Base-by-base conservation (phyloP, 2,113 vertebrate genomes). In the Zapus hudsonius region DNA sequence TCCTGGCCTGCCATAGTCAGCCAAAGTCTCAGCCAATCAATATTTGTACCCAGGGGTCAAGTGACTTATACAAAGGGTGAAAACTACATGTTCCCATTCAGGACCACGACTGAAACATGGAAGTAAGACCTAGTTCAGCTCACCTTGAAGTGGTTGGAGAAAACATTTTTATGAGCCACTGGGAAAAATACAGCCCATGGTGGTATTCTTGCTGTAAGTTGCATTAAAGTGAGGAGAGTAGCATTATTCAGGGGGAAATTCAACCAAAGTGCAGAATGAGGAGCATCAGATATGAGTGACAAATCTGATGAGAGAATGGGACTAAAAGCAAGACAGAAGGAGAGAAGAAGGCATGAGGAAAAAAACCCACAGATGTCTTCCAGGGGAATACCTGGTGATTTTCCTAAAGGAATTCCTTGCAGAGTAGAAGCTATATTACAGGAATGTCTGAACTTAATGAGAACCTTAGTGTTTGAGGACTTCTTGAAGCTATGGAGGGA, bases 121-220 rank as follows among this genome's bases (percentile, higher is more conserved):
- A 97, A 95, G 99, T 99, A 97, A 99, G 99, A 97, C 98, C 98
- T 59, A 98, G 99, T 97, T 99, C 99, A 0, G 98, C 98, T 93
- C 98, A 99, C 96, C 98, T 98, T 4, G 99, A 99, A 99, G 94
- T 99, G 99, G 98, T 98, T 98, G 80, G 99, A 98, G 5, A 99
- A 99, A 94, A 98, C 52, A 98, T 98, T 98, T 97, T 99, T 93
- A 97, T 98, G 17, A 99, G 99, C 29, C 98, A 98, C 97, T 98
- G 98, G 98, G 99, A 98, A 76, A 98, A 99, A 52, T 31, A 97
- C 98, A 33, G 98, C 98, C 87, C 98, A 47, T 79, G 99, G 99
- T 86, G 94, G 99, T 96, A 98, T 98, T 36, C 98, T 97, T 83
- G 98, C 98, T 99, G 98, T 95, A 99, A 99, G 96, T 97, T 99